Evolutionary conservation across 2,888 invertebrate genomes (phyloP), one percentile per base, ranked within the genome.

Genomic region (Cataglyphis albicans): DNA sequence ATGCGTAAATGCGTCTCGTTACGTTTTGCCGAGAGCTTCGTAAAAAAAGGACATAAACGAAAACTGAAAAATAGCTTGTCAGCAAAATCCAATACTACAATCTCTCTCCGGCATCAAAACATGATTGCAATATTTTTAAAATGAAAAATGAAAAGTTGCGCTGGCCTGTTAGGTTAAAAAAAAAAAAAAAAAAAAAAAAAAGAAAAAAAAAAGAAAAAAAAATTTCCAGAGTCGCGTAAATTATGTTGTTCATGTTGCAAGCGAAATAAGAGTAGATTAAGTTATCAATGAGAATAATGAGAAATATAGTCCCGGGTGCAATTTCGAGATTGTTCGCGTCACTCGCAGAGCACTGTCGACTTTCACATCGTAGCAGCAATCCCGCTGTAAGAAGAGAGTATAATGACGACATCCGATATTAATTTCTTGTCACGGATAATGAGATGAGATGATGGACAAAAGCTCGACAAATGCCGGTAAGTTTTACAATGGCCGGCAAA

Each of bases 1-100:
- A 72, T 83, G 67, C 78, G 63, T 82, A 84, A 87, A 86, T 70
- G 81, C 74, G 80, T 74, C 64, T 81, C 57, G 76, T 64, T 76
- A 81, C n/a, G 72, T 76, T 72, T 35, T 18, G 52, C 7, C n/a
- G n/a, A 52, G 65, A 35, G 84, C 21, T 29, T 63, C 67, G 70
- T 55, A 32, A 29, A 12, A 4, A 44, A 44, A 15, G 44, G 18
- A 41, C 55, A 35, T n/a, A 55, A n/a, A n/a, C 18, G 57, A 78
- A 68, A 78, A 67, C 41, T 55, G 67, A n/a, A 59, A 29, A 55
- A 75, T 48, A 35, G 21, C 18, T 35, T 75, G 25, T 12, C 65
- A 12, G 25, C 7, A 12, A 65, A n/a, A 18, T 72, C 21, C 64
- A 15, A 15, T 21, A 15, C 29, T 29, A 29, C 29, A 29, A 15